A percentile compares a stretch with the other conserved stretches of the same genome.
Evolutionary conservation across 2,888 invertebrate genomes (phyloP).

Genomic region (Eilema caniola): DNA sequence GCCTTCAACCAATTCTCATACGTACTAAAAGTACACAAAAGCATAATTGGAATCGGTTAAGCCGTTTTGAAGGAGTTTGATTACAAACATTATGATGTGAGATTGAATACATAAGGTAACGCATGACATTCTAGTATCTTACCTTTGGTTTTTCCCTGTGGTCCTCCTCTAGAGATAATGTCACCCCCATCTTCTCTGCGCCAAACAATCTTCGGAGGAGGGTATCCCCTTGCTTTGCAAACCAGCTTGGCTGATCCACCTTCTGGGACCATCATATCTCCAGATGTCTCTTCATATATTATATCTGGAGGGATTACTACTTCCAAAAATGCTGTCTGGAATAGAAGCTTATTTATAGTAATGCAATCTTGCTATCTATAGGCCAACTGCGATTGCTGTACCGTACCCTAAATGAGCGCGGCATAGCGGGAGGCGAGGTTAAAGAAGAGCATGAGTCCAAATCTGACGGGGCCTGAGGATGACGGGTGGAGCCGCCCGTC

Average conservation of each 20-base stretch:
- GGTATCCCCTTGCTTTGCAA: constrained; percentile 94
- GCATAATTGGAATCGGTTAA: too few species aligned
- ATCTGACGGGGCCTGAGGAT: too few species aligned
- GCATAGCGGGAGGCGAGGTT: too few species aligned
- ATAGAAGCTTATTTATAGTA: constrained; percentile 17
- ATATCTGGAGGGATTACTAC: constrained; percentile 97
- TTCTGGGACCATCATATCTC: constrained; percentile 98
- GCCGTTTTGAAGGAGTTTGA: too few species aligned
- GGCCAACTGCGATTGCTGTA: too few species aligned
- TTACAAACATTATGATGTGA: too few species aligned
- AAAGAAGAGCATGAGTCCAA: too few species aligned
- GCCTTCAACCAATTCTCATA: too few species aligned
- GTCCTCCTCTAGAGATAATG: constrained; percentile 92
- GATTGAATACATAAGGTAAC: not conserved
- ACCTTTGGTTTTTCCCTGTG: constrained; percentile 92
- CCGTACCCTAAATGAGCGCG: too few species aligned
- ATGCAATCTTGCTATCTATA: not conserved
- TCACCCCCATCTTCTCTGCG: constrained; percentile 94
- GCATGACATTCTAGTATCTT: constrained; percentile 23
- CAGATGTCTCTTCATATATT: constrained; percentile 95
- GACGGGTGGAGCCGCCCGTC: too few species aligned
- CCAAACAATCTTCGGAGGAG: constrained; percentile 95
- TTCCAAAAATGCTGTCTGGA: constrained; percentile 94
- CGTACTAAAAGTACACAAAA: too few species aligned
- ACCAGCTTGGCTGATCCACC: constrained; percentile 95